Base-by-base conservation (phyloP, 2,113 vertebrate species). In the Andinoacara biseriatus region DNA sequence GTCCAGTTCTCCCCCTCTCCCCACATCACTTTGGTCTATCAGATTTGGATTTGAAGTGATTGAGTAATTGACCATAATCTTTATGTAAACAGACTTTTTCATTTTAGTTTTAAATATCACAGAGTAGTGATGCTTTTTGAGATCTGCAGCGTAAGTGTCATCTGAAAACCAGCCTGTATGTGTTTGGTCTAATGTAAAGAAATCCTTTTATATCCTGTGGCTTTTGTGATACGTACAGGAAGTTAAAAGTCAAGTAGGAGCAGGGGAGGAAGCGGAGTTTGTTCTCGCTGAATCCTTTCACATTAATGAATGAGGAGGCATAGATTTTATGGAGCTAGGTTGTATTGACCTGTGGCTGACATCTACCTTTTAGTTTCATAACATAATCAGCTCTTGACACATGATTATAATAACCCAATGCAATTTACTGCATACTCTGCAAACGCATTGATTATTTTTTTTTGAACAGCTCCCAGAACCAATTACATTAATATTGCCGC, bases 401-500 rank as follows among this genome's bases (percentile, higher is more conserved):
- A 95, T 93, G 93, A 96, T 96, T 97, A 96, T 96, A 97, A 97
- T 96, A 96, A 96, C 83, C 91, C 94, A 92, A 91, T 96, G 97
- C 95, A 96, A 95, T 95, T 97, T 97, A 97, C 96, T 93, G 78
- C 95, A 92, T 96, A 96, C 96, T 97, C 95, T 96, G 95, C 96
- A 97, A 98, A 97, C 95, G 96, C 97, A 99, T 98, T 96, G 98
- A 99, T 98, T 99, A 94, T 98, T 99, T 31, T 26, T 94, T 94
- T 93, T 89, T 93, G 97, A 97, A 97, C 97, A 96, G 95, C 96
- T 97, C 96, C 95, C 95, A 95, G 91, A 97, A 97, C 97, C 95
- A 96, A 98, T 98, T 98, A 97, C 96, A 98, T 99, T 97, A 99
- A 99, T 99, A 99, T 97, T 96, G 97, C 96, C 92, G 96, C 96